phyloP scores from a whole-genome alignment of 2,113 vertebrate species.

The Cairina moschata region DNA sequence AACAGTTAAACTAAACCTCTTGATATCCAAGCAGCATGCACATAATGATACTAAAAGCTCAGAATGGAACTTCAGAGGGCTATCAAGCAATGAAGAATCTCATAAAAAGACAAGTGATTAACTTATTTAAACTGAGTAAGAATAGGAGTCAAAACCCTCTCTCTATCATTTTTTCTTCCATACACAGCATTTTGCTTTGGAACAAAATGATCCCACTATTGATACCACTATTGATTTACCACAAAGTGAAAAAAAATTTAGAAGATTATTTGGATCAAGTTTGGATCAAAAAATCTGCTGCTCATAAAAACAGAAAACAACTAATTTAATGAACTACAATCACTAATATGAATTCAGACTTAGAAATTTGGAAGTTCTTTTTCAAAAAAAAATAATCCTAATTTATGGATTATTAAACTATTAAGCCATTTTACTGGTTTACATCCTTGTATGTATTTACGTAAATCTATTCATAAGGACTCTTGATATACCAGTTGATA shows the following conservation, averaged over 20 bases:
- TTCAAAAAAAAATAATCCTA: background rate
- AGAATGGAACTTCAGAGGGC: constrained; percentile 68
- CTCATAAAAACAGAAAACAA: background rate
- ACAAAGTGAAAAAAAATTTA: constrained; percentile 21
- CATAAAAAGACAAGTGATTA: constrained; percentile 72
- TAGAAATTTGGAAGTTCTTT: constrained; percentile 6
- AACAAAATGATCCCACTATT: constrained; percentile 29
- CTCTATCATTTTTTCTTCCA: constrained; percentile 34
- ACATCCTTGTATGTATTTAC: background rate
- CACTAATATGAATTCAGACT: constrained; percentile 6
- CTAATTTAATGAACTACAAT: background rate
- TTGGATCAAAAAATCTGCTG: background rate
- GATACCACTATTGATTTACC: background rate
- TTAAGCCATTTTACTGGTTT: background rate
- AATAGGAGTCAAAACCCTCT: constrained; percentile 1
- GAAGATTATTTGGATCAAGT: background rate
- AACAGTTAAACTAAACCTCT: constrained; percentile 57
- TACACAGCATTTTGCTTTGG: background rate
- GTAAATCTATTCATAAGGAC: background rate
- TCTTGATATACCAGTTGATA: background rate
- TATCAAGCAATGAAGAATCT: constrained; percentile 66
- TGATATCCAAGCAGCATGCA: constrained; percentile 36
- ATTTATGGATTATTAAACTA: background rate
- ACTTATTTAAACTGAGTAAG: constrained; percentile 39
- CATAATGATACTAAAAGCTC: constrained; percentile 71